Evolutionary conservation across 2,888 invertebrate species (phyloP), one percentile per base, ranked within the genome.

Genomic region (Rhynchonema sp.): DNA sequence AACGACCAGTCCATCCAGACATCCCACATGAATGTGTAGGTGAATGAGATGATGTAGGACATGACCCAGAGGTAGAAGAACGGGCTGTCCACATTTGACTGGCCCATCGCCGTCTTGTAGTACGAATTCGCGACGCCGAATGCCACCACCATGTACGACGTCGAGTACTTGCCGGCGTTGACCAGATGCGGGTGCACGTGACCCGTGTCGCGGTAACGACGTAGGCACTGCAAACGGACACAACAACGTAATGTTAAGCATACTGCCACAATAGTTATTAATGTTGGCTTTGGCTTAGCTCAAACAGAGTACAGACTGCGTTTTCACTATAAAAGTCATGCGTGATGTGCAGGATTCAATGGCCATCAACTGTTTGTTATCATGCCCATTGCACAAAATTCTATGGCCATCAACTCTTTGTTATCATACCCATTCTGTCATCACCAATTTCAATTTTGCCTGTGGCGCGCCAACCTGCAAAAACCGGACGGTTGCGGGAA

Each of bases 401-500:
- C n/a, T n/a, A n/a, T n/a, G n/a, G n/a, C n/a, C n/a, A n/a, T n/a
- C n/a, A n/a, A n/a, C n/a, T n/a, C n/a, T n/a, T n/a, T n/a, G n/a
- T n/a, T n/a, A n/a, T n/a, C n/a, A n/a, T n/a, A n/a, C n/a, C n/a
- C n/a, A n/a, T n/a, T n/a, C n/a, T n/a, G n/a, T n/a, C n/a, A n/a
- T n/a, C n/a, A n/a, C n/a, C n/a, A n/a, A n/a, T n/a, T n/a, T n/a
- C n/a, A n/a, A n/a, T n/a, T n/a, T n/a, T n/a, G n/a, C n/a, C n/a
- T n/a, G n/a, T n/a, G n/a, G n/a, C n/a, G n/a, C n/a, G n/a, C 49
- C 13, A 27, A 54, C 54, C 54, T 54, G 54, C 59, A 91, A 89
- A 77, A 98, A 96, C 30, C 98, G 84, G 65, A 90, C 88, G 90
- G 92, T 94, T 0, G 96, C 94, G 0, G 98, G 98, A 27, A 98